These are phyloP conservation scores for Echinometra lucunter DNA, from an alignment of 53 echinoderm and acorn worm genomes.

Conservation along the genomic window DNA sequence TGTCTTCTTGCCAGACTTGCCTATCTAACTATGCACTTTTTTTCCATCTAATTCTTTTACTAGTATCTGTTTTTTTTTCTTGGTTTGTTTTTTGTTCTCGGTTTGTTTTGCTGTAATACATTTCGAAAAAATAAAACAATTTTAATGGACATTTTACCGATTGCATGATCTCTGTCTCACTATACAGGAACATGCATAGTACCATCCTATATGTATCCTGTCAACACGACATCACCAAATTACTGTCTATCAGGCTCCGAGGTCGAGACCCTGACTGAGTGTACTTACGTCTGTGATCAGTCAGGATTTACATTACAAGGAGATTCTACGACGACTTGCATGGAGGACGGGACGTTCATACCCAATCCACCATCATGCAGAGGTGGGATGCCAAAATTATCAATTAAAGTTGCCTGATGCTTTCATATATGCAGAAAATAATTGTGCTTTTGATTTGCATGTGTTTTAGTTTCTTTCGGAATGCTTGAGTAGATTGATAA, in stretches of 20 bases:
- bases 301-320: conserved; percentile 33
- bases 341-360: not conserved
- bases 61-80: too few relatives aligned
- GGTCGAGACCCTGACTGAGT: not conserved
- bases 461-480: not conserved
- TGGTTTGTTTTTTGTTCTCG: too few relatives aligned
- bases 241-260: conserved; percentile 14
- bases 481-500: not conserved
- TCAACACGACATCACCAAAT: conserved; percentile 8
- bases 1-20: too few relatives aligned
- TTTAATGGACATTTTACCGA: not conserved
- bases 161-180: not conserved
- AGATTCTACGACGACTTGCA: not conserved
- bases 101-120: too few relatives aligned
- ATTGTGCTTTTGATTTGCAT: not conserved
- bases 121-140: too few relatives aligned
- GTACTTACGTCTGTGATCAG: conserved; percentile 29
- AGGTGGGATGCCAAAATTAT: not conserved
- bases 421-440: not conserved
- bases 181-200: not conserved
- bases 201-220: not conserved
- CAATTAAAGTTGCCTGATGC: not conserved
- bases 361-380: conserved; percentile 15
- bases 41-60: too few relatives aligned
- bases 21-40: too few relatives aligned